Evolutionary conservation across 2,888 invertebrate genomes (phyloP).

Genomic region (Coronaproctus castanopsis): DNA sequence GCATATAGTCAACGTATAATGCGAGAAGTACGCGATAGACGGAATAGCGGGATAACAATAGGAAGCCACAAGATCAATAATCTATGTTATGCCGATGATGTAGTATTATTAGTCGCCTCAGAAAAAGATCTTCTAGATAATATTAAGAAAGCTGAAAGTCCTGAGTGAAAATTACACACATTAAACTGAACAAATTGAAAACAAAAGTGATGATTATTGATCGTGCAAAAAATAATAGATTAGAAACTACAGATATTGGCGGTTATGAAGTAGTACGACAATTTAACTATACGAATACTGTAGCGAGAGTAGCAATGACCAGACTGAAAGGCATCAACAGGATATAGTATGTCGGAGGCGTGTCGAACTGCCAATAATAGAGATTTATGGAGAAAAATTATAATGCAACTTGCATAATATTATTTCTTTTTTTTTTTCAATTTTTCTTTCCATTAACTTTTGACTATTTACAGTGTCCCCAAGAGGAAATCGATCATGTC

Average conservation of each 20-base stretch:
- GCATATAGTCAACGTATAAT: too few species aligned
- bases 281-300: too few species aligned
- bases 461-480: slow-evolving; percentile 33
- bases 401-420: too few species aligned
- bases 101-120: neutral
- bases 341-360: too few species aligned
- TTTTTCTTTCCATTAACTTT: too few species aligned
- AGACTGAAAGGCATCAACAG: too few species aligned
- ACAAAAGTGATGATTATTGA: neutral
- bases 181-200: neutral
- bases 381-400: too few species aligned
- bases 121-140: neutral
- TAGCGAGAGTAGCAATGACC: too few species aligned
- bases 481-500: slow-evolving; percentile 29
- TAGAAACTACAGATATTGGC: neutral
- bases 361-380: too few species aligned
- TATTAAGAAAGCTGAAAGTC: neutral
- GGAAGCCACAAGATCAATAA: neutral
- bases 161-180: neutral
- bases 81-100: neutral
- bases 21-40: neutral
- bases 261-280: neutral
- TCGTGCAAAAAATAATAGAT: neutral
- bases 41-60: neutral
- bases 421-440: too few species aligned